Evolutionary conservation across 2,888 invertebrate genomes (phyloP).

Genomic region (Blastobasis adustella): DNA sequence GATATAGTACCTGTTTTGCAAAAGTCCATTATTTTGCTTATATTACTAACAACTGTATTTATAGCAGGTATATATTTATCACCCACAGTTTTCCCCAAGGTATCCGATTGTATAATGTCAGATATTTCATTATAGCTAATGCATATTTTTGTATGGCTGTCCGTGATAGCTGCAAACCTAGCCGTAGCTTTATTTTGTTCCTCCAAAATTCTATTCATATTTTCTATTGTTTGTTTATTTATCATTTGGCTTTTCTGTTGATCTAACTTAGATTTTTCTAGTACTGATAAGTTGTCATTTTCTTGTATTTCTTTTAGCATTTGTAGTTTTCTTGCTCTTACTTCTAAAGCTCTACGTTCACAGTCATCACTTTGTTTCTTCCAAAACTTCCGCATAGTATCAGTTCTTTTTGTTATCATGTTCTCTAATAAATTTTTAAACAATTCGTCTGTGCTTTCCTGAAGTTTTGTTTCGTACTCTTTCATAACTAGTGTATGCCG

Average conservation of each 20-base stretch:
- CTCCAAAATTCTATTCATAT: slow-evolving; percentile 66
- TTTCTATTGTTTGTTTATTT: slow-evolving; percentile 56
- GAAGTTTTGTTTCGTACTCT: slow-evolving; percentile 41
- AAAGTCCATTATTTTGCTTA: slow-evolving; percentile 58
- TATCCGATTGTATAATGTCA: slow-evolving; percentile 55
- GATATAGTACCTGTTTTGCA: slow-evolving; percentile 55
- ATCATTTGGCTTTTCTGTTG: slow-evolving; percentile 65
- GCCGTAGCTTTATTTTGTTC: slow-evolving; percentile 62
- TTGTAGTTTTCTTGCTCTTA: slow-evolving; percentile 49
- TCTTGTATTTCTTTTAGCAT: slow-evolving; percentile 60
- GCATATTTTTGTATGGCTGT: slow-evolving; percentile 73
- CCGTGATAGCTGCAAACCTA: slow-evolving; percentile 70
- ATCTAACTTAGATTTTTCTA: slow-evolving; percentile 58
- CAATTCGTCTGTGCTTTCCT: slow-evolving; percentile 37
- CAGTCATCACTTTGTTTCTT: slow-evolving; percentile 49
- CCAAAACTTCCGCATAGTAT: slow-evolving; percentile 42
- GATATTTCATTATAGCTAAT: slow-evolving; percentile 72
- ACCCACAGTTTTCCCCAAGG: slow-evolving; percentile 48
- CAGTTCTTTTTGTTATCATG: slow-evolving; percentile 47
- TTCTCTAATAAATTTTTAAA: slow-evolving; percentile 49
- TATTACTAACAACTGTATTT: slow-evolving; percentile 50
- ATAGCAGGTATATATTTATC: slow-evolving; percentile 57
- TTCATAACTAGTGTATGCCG: slow-evolving; percentile 49
- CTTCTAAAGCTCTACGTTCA: slow-evolving; percentile 51
- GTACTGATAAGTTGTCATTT: slow-evolving; percentile 64